These are phyloP conservation scores for Cyrtodaria siliqua DNA, from an alignment of 2,888 invertebrate species.

Conservation along the genomic window DNA sequence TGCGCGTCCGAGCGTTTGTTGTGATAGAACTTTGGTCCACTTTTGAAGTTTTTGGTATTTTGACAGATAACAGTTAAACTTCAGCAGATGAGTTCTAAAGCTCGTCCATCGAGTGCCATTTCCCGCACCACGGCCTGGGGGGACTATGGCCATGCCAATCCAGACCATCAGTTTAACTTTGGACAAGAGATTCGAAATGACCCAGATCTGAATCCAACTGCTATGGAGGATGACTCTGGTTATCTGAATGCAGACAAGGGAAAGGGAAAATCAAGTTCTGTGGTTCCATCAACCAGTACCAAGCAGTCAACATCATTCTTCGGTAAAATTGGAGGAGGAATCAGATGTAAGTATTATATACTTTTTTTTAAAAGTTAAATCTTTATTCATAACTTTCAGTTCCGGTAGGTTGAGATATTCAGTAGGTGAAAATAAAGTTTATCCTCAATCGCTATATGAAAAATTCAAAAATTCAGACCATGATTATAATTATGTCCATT, in stretches of 20 bases:
- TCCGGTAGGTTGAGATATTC: too few relatives aligned
- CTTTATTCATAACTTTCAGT: too few relatives aligned
- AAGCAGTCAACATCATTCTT: conserved; percentile 71
- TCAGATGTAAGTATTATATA: conserved; percentile 85
- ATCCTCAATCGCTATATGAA: too few relatives aligned
- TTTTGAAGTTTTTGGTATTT: too few relatives aligned
- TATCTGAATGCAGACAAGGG: conserved; percentile 64
- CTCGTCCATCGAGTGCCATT: conserved; percentile 78
- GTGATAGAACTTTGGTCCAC: too few relatives aligned
- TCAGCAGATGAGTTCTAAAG: too few relatives aligned
- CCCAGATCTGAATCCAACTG: conserved; percentile 65
- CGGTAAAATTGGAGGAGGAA: conserved; percentile 78
- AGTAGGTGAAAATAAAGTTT: too few relatives aligned
- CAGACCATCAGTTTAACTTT: conserved; percentile 72
- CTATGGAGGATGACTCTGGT: conserved; percentile 69
- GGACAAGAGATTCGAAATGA: conserved; percentile 75
- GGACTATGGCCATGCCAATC: conserved; percentile 65
- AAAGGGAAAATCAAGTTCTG: conserved; percentile 49
- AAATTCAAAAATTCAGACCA: too few relatives aligned
- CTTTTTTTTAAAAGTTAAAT: too few relatives aligned
- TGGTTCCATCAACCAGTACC: conserved; percentile 40
- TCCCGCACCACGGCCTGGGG: conserved; percentile 81
- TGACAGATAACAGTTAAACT: too few relatives aligned
- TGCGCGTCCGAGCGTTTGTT: too few relatives aligned
- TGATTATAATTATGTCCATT: too few relatives aligned